Evolutionary conservation across 2,888 invertebrate genomes (phyloP).

Genomic region (Strigamia maritima): DNA sequence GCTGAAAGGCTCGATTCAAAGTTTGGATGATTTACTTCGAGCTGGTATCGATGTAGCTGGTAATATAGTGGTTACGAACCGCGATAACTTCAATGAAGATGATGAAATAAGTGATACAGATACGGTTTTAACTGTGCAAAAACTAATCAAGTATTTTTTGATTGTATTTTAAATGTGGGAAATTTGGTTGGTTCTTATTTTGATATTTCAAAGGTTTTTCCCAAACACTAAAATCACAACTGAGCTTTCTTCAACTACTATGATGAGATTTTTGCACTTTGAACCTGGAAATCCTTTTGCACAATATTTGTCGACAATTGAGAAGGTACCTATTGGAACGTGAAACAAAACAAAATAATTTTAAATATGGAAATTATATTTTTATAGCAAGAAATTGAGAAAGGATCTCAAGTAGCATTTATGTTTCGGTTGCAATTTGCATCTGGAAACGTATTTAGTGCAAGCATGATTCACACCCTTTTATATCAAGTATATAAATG

Average conservation of each 20-base stretch:
- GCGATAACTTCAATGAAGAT: slow-evolving; percentile 91
- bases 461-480: slow-evolving; percentile 95
- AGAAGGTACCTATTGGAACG: slow-evolving; percentile 83
- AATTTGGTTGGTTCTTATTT: neutral
- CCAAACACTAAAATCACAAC: slow-evolving; percentile 97
- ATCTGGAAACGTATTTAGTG: slow-evolving; percentile 96
- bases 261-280: slow-evolving; percentile 99
- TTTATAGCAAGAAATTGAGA: slow-evolving; percentile 87
- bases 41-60: slow-evolving; percentile 95
- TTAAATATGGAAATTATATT: neutral
- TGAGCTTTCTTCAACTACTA: slow-evolving; percentile 92
- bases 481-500: slow-evolving; percentile 62
- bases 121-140: slow-evolving; percentile 96
- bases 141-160: slow-evolving; percentile 85
- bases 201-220: slow-evolving; percentile 77
- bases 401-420: slow-evolving; percentile 96
- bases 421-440: slow-evolving; percentile 99
- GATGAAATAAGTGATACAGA: slow-evolving; percentile 95
- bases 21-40: slow-evolving; percentile 86
- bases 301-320: slow-evolving; percentile 93
- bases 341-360: neutral
- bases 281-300: slow-evolving; percentile 96
- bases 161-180: neutral
- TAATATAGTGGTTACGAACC: slow-evolving; percentile 91
- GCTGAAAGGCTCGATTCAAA: slow-evolving; percentile 96